These are phyloP conservation scores for Elysia crispata DNA, from an alignment of 2,888 invertebrate genomes.

Conservation along the genomic window DNA sequence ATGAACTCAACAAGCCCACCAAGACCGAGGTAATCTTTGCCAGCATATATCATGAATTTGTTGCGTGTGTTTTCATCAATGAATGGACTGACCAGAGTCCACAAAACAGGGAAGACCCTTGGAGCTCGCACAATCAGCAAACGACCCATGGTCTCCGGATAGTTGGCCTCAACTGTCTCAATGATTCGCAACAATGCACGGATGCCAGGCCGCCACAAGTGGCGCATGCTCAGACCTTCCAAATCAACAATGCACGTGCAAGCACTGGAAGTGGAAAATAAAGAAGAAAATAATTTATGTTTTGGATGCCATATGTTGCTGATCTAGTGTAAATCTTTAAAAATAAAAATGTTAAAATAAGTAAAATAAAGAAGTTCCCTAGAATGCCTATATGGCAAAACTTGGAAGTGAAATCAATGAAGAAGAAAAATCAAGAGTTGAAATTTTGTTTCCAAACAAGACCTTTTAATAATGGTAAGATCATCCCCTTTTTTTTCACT, in stretches of 20 bases:
- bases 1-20: conserved; percentile 92
- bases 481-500: no score
- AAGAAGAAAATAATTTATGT: no score
- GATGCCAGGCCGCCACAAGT: conserved; percentile 95
- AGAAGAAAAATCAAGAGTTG: background rate
- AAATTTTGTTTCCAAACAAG: no score
- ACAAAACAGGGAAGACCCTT: conserved; percentile 94
- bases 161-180: conserved; percentile 93
- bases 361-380: no score
- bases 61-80: conserved; percentile 95
- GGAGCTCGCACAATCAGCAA: conserved; percentile 94
- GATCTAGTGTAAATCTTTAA: no score
- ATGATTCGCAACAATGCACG: conserved; percentile 83
- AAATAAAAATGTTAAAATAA: no score
- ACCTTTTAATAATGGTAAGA: no score
- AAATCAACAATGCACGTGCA: conserved; percentile 95
- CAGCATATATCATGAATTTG: conserved; percentile 94
- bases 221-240: conserved; percentile 95
- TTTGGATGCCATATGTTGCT: no score
- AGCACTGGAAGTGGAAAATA: conserved; percentile 80
- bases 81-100: conserved; percentile 96
- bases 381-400: no score
- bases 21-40: conserved; percentile 88
- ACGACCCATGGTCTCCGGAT: conserved; percentile 95
- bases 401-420: no score